Evolutionary conservation across 2,113 vertebrate species (phyloP), one percentile per base, ranked within the genome.

Genomic region (Tenebrosternarchus preto): DNA sequence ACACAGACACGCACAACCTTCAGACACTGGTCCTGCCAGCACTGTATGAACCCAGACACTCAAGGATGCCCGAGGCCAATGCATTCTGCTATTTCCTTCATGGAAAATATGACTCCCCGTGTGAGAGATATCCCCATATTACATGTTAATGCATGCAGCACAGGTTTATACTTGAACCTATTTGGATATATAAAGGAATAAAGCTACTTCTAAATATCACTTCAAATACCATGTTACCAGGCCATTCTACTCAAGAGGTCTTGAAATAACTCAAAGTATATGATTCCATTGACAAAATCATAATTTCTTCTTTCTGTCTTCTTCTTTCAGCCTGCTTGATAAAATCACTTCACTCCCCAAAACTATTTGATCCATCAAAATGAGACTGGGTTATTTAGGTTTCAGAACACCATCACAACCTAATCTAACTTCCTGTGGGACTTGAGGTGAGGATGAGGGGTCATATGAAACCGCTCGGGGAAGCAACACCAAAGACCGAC

Each of bases 21-120:
- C 85, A 86, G 85, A 86, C 82, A 73, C 29, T 53, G 43, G 73
- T 74, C 76, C 86, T 88, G 90, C 86, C 88, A 89, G 86, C 86
- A 84, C 73, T 87, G 89, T 88, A 86, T 89, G 88, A 90, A 88
- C 88, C n/a, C 91, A 92, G 90, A 92, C 90, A 89, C 89, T 92
- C 82, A 86, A 82, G 88, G 88, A 92, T 86, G 91, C 88, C 91
- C 89, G 87, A 87, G 91, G 90, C 90, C 90, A 93, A 91, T 89
- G 71, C 33, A 61, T 78, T 66, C 80, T 71, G 85, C 89, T 86
- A 89, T 92, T 88, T 89, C 88, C 85, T 88, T 91, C 90, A 91
- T 92, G 91, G 91, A 93, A 92, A 93, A 93, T 88, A 86, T 92
- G 91, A 93, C 86, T 92, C 88, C 82, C 80, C 78, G 82, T 91